Evolutionary conservation across 64 coral and sea anemone species (phyloP), one percentile per base, ranked within the genome.

Genomic region (Montipora sp.): DNA sequence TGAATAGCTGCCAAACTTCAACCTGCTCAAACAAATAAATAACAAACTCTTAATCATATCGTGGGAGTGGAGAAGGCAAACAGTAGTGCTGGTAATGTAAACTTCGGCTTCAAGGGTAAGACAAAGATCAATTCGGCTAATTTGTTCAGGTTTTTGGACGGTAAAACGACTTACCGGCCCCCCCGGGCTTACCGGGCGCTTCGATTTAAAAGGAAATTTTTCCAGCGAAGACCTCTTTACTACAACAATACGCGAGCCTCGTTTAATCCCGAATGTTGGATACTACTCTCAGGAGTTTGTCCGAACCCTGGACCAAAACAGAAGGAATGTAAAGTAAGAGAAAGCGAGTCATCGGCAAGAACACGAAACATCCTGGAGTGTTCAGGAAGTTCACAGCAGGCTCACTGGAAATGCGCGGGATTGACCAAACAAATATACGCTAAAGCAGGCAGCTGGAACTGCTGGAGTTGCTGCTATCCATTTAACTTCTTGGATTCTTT

Each of bases 231-330:
- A 69, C 65, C 3, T 69, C 27, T 27, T 27, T 27, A 27, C 27
- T 27, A 27, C 27, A 27, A 27, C 27, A 27, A 27, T 27, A 69
- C 65, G 65, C 13, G 7, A 69, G 65, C 65, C 65, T 69, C 7
- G 12, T 69, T 20, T 69, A 69, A 69, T 69, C 65, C 65, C n/a
- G 65, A 69, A 15, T 69, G 65, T 20, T 69, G 65, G 65, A 69
- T 69, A 69, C 65, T 69, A 69, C 65, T 69, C 65, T 69, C 65
- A 13, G 65, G 65, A 69, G 65, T 14, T 69, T 69, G 65, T 69
- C 65, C 65, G 6, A 69, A 69, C 65, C 13, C 65, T 69, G 65
- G 14, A 47, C 89, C 61, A 53, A 53, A 53, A 5, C 51, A 55
- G 51, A 2, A 55, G 51, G 66, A 69, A 16, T 19, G 66, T 73